A percentile compares a stretch with the other conserved stretches of the same genome.
Conservation (phyloP, 2,113 vertebrate genomes). For the Gallinago media region DNA sequence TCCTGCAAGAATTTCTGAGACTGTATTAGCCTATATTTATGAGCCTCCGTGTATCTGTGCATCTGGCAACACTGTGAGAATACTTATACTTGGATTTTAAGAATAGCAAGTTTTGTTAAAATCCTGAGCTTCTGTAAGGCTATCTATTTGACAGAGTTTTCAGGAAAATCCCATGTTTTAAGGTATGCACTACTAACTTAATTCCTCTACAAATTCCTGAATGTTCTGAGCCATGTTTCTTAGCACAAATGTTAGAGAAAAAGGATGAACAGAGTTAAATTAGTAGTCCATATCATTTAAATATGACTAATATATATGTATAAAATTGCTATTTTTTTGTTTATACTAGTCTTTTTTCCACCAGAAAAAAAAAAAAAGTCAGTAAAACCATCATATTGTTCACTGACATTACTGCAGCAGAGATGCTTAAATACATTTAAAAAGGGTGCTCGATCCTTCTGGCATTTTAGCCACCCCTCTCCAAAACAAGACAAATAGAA, state of each 20-base stretch:
- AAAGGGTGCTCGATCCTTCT: background rate
- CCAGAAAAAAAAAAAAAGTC: background rate
- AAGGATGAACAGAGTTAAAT: background rate
- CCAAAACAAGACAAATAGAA: background rate
- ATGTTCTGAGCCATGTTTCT: background rate
- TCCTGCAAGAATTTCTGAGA: background rate
- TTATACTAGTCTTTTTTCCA: background rate
- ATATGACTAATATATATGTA: background rate
- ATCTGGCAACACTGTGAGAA: background rate
- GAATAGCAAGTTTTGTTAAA: background rate
- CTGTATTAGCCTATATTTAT: background rate
- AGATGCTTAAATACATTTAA: background rate
- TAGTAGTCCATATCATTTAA: background rate
- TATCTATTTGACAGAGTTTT: background rate
- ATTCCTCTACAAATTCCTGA: background rate
- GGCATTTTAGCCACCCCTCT: slow-evolving; percentile 21
- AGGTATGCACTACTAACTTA: fast-evolving
- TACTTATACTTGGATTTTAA: background rate
- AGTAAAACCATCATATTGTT: background rate
- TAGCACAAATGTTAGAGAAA: background rate
- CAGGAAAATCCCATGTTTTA: background rate
- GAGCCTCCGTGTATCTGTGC: fast-evolving
- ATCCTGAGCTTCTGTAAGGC: background rate
- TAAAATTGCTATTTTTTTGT: background rate
- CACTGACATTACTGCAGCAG: background rate